Evolutionary conservation across 2,888 invertebrate genomes (phyloP), one percentile per base, ranked within the genome.

Genomic region (Thymelicus lineola): DNA sequence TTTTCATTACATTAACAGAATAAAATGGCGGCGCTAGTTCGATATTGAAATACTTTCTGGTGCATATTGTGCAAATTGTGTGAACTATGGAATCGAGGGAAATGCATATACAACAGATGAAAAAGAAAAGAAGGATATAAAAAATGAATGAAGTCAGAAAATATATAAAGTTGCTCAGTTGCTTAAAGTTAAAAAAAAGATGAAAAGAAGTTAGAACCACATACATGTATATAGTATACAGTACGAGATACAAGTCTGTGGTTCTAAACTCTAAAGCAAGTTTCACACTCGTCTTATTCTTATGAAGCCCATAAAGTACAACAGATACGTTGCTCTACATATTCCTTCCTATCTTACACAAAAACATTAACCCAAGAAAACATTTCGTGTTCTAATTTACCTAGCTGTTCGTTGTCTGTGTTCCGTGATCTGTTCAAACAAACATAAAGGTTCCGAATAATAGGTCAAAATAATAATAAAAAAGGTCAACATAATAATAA

Each of bases 1-100:
- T 59, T 64, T 70, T 70, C 64, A 70, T 70, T 64, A 64, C 64
- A 70, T 70, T 70, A 70, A 50, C 50, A 59, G 53, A 64, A 69
- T 64, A 69, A 69, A 69, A 58, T 42, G 58, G 57, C 50, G 48
- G 14, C 35, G 14, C 38, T 60, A 60, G 55, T 42, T 62, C 55
- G 0, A 62, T 59, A 57, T 38, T 58, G 48, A 35, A 66, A 59
- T 38, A 28, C 28, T 38, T 35, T 38, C 0, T 58, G 5, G n/a
- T 36, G 10, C 58, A 55, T 35, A 12, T 7, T 50, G n/a, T n/a
- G n/a, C 2, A 50, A 48, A 50, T 50, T 17, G 9, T 14, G 7
- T 7, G 6, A 15, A 50, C 2, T 46, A n/a, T 7, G 17, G 17
- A 45, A 50, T 7, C 15, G 46, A 46, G n/a, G n/a, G 3, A 42